Conservation (phyloP, 2,113 vertebrate genomes). For the Oostethus manadensis region DNA sequence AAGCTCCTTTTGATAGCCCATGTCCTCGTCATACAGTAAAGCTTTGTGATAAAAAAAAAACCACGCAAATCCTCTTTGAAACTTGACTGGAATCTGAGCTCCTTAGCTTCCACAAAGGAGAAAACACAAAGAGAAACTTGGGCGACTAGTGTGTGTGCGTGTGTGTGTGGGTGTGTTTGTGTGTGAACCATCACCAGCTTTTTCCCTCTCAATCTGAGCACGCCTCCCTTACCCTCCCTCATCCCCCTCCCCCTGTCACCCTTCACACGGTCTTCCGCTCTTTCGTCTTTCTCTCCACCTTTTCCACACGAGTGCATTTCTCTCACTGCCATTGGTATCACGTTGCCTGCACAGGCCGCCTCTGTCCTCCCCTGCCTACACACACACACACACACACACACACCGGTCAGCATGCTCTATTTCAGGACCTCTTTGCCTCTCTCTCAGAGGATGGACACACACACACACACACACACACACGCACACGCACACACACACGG, state of each 20-base stretch:
- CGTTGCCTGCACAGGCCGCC: slow-evolving; percentile 24
- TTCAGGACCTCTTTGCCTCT: slow-evolving; percentile 50
- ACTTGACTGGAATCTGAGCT: neutral
- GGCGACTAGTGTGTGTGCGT: slow-evolving; percentile 2
- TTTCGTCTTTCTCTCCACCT: slow-evolving; percentile 25
- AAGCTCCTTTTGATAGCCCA: neutral
- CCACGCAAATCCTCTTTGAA: neutral
- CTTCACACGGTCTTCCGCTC: slow-evolving; percentile 7
- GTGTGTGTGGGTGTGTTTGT: neutral
- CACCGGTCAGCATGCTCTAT: slow-evolving; percentile 37
- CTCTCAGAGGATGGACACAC: slow-evolving; percentile 25
- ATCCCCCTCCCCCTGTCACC: slow-evolving; percentile 5
- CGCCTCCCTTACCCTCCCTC: slow-evolving; percentile 9
- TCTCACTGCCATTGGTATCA: slow-evolving; percentile 35
- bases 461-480: no score
- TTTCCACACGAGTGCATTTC: slow-evolving; percentile 29
- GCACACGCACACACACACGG: neutral
- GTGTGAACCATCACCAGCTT: neutral
- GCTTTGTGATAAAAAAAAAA: neutral
- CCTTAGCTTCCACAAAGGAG: neutral
- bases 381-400: slow-evolving; percentile 5
- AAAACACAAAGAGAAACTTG: slow-evolving; percentile 1
- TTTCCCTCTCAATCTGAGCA: slow-evolving; percentile 22
- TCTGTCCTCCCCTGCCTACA: slow-evolving; percentile 37
- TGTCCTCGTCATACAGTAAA: neutral